Percentiles rank a stretch among this genome's conserved stretches.
phyloP scores from a whole-genome alignment of 2,797 vertebrate genomes.

The Melanotaenia boesemani region DNA sequence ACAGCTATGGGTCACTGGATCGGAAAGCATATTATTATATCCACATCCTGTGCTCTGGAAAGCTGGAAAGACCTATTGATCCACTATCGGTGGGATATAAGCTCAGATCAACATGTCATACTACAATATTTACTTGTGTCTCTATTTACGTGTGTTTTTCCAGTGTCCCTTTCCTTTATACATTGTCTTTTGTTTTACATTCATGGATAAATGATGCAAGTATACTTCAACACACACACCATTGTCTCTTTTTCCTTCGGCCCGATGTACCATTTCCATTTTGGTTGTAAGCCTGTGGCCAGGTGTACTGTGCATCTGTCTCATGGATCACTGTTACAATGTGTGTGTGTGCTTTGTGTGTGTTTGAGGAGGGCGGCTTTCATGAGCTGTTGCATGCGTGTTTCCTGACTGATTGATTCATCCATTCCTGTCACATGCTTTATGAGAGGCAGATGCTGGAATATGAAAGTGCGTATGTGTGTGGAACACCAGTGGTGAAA shows the following conservation, averaged over 20 bases:
- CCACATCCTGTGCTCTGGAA: conserved; percentile 44
- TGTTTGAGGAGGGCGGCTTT: conserved; percentile 15
- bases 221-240: neutral
- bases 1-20: conserved; percentile 32
- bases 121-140: conserved; percentile 21
- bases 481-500: neutral
- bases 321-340: conserved; percentile 49
- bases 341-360: conserved; percentile 25
- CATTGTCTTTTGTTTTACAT: conserved; percentile 2
- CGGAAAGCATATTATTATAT: conserved; percentile 34
- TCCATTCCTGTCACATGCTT: conserved; percentile 62
- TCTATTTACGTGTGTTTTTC: conserved; percentile 18
- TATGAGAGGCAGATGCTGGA: conserved; percentile 64
- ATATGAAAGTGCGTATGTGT: conserved; percentile 42
- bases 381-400: conserved; percentile 29
- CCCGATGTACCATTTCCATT: conserved; percentile 43
- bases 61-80: conserved; percentile 62
- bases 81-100: conserved; percentile 30
- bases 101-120: conserved; percentile 27
- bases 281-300: conserved; percentile 40
- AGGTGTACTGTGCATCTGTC: conserved; percentile 51
- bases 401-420: conserved; percentile 65
- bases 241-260: conserved; percentile 11
- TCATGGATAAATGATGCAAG: conserved; percentile 9
- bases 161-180: neutral